These are phyloP conservation scores for Drosophila pegasa DNA, from an alignment of 2,888 invertebrate genomes.

Conservation along the genomic window DNA sequence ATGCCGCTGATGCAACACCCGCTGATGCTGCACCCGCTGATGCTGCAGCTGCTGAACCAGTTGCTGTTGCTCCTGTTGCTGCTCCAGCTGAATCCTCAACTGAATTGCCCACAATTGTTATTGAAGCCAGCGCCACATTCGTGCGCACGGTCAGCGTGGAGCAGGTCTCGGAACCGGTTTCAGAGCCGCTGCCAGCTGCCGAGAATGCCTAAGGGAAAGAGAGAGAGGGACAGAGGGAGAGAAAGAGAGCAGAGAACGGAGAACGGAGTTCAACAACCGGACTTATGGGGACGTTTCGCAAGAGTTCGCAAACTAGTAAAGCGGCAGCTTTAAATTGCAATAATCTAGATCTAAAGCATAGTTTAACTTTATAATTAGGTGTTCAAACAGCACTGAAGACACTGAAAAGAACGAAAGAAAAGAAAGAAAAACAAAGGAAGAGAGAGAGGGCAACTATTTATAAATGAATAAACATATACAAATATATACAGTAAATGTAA, in stretches of 20 bases:
- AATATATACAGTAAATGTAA: constrained; percentile 51
- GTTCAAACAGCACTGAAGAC: constrained; percentile 73
- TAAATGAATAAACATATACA: constrained; percentile 47
- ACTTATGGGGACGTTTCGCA: constrained; percentile 30
- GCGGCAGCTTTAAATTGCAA: constrained; percentile 80
- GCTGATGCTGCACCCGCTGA: not conserved
- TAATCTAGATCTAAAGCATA: constrained; percentile 72
- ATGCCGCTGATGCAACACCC: too few species aligned
- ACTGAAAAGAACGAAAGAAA: not conserved
- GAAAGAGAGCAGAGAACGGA: too few species aligned
- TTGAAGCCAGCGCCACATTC: constrained; percentile 74
- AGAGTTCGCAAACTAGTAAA: constrained; percentile 77
- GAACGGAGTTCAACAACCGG: constrained; percentile 14
- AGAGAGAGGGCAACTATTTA: constrained; percentile 52
- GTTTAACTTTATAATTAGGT: constrained; percentile 73
- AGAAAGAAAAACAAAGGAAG: constrained; percentile 8
- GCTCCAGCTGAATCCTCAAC: constrained; percentile 6
- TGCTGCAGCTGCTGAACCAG: not conserved
- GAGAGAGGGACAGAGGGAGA: too few species aligned
- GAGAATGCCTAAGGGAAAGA: not conserved
- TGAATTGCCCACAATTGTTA: constrained; percentile 71
- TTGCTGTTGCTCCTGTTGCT: not conserved
- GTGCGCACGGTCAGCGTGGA: constrained; percentile 64
- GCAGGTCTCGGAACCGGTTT: constrained; percentile 17
- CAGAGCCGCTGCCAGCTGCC: not conserved